These are phyloP conservation scores for Sylvia atricapilla DNA, from an alignment of 2,113 vertebrate species.

Conservation along the genomic window DNA sequence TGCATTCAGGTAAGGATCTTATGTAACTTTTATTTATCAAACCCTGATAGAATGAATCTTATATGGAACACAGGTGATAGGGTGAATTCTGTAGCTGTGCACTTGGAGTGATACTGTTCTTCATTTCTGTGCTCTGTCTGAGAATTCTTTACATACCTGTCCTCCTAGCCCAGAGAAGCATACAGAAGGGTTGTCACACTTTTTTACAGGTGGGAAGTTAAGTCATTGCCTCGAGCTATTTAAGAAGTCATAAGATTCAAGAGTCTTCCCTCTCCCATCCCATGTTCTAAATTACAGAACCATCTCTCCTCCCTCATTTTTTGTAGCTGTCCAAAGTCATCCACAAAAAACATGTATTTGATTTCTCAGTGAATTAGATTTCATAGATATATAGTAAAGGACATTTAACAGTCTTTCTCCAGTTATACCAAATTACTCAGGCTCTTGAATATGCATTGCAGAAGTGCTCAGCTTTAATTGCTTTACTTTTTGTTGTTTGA, in stretches of 20 bases:
- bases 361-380: not conserved
- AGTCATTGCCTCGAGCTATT: not conserved
- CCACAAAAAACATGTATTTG: not conserved
- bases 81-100: not conserved
- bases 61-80: not conserved
- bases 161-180: not conserved
- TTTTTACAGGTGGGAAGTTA: not conserved
- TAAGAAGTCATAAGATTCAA: not conserved
- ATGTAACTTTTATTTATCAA: not conserved
- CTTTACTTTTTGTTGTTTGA: conserved; percentile 30
- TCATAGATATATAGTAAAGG: not conserved
- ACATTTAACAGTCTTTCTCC: not conserved
- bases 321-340: not conserved
- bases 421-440: not conserved
- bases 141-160: not conserved
- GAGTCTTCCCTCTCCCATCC: not conserved
- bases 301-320: not conserved
- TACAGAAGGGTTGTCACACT: not conserved
- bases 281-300: not conserved
- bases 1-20: not conserved
- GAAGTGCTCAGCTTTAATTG: conserved; percentile 7
- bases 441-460: not conserved
- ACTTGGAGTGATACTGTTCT: not conserved
- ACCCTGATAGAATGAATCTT: not conserved
- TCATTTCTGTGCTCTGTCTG: not conserved